Percentiles rank a stretch among this genome's conserved stretches.
phyloP scores from a whole-genome alignment of 2,797 vertebrate species.

The Tokudaia muenninki region DNA sequence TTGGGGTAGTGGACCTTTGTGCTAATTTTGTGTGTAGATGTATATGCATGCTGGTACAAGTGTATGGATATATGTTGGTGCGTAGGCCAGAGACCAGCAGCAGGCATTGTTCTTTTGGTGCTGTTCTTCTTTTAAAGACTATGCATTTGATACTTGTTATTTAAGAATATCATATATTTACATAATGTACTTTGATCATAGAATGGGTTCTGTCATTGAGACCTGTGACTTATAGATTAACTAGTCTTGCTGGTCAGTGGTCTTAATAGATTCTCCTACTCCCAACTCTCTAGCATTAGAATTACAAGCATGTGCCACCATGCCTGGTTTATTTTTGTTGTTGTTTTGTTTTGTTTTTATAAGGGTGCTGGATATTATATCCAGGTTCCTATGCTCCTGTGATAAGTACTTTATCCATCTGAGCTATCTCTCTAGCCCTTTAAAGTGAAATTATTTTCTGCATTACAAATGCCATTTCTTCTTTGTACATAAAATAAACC shows the following conservation, averaged over 20 bases:
- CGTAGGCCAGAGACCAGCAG: not conserved
- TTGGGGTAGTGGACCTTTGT: not conserved
- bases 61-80: too few relatives aligned
- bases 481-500: constrained; percentile 4
- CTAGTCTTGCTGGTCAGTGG: not conserved
- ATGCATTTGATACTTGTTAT: not conserved
- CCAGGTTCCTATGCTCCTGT: not conserved
- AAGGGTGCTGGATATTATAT: not conserved
- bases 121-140: not conserved
- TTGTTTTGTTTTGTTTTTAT: not conserved
- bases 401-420: not conserved
- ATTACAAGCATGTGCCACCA: not conserved
- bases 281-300: not conserved
- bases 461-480: constrained; percentile 27
- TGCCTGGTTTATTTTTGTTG: not conserved
- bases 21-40: not conserved
- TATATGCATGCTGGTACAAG: not conserved
- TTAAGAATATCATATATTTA: not conserved
- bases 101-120: not conserved
- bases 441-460: constrained; percentile 4
- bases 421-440: not conserved
- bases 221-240: not conserved
- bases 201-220: not conserved
- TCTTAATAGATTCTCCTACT: not conserved
- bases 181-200: not conserved